Percentiles rank a stretch among this genome's conserved stretches.
These are phyloP conservation scores for Pantherophis alleghaniensis DNA, from an alignment of 2,797 vertebrate species.

Conservation along the genomic window DNA sequence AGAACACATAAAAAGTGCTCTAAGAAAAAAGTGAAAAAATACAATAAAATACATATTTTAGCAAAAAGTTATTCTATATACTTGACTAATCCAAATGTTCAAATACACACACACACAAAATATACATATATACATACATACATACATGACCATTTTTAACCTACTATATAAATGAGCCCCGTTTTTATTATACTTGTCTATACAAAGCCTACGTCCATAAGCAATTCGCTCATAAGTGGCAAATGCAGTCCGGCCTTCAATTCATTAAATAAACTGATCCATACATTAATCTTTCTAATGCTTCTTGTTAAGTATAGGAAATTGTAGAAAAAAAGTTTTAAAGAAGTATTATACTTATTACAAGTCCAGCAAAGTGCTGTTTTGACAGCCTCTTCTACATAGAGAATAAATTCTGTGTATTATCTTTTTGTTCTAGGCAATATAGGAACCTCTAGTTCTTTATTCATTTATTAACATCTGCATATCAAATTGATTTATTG, in stretches of 20 bases:
- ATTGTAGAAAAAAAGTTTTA: neutral
- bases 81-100: neutral
- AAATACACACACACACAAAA: neutral
- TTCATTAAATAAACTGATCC: neutral
- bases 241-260: neutral
- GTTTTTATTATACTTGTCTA: neutral
- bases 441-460: too few species aligned
- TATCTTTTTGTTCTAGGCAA: too few species aligned
- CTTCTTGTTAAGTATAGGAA: neutral
- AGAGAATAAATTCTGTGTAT: neutral
- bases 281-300: neutral
- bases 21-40: neutral
- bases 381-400: neutral
- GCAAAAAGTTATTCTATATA: neutral
- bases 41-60: neutral
- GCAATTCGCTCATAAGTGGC: neutral
- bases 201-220: neutral
- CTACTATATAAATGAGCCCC: neutral
- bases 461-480: too few species aligned
- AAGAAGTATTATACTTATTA: neutral
- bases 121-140: neutral
- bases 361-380: neutral
- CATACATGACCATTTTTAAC: neutral
- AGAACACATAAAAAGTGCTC: neutral
- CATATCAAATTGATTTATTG: too few species aligned